Conservation (phyloP, 2,113 vertebrate species). For the Sylvia atricapilla region DNA sequence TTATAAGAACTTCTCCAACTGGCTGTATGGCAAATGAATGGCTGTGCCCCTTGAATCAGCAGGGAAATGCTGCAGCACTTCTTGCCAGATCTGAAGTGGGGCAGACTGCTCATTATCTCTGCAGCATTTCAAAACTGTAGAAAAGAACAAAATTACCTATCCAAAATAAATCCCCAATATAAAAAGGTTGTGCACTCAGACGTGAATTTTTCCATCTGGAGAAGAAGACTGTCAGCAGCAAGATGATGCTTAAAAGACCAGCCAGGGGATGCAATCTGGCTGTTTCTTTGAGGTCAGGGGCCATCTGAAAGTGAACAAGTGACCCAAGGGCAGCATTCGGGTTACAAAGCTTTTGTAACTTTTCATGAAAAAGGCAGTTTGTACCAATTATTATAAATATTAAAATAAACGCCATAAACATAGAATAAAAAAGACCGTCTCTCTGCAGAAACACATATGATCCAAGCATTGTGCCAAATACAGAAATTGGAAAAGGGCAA, state of each 20-base stretch:
- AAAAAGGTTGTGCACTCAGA: background rate
- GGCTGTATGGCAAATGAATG: background rate
- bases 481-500: background rate
- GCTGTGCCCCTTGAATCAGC: background rate
- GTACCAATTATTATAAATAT: background rate
- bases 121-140: background rate
- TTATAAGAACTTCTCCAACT: background rate
- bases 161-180: background rate
- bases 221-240: background rate
- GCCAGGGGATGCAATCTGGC: background rate
- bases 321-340: background rate
- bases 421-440: background rate
- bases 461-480: background rate
- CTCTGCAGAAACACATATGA: background rate
- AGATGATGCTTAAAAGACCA: background rate
- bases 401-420: background rate
- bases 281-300: background rate
- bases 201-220: conserved; percentile 26
- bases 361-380: background rate
- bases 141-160: background rate
- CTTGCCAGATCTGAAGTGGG: background rate
- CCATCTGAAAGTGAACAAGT: background rate
- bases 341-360: background rate
- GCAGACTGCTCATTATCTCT: background rate
- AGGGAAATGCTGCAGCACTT: background rate